These are phyloP conservation scores for Cassiopea xamachana DNA, from an alignment of 30 jellyfish, hydroid and myxozoan genomes.

Conservation along the genomic window DNA sequence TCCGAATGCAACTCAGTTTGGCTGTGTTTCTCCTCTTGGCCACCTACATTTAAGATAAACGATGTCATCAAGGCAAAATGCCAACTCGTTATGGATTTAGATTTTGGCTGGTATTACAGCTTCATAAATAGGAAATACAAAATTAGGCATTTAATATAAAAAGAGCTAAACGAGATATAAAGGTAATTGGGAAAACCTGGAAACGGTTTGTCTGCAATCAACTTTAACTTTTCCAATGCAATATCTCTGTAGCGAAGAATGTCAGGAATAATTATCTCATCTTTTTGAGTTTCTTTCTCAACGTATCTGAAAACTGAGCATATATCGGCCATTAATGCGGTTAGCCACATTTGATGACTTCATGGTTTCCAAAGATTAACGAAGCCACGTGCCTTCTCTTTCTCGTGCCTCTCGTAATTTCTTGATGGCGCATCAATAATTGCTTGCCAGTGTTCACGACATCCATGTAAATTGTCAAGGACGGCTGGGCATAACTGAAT, in stretches of 20 bases:
- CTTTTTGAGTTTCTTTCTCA: slow-evolving; percentile 28
- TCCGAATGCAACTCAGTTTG: no score
- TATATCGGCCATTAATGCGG: slow-evolving; percentile 27
- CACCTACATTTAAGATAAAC: neutral
- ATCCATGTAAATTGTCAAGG: no score
- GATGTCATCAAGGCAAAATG: no score
- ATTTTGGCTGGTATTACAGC: no score
- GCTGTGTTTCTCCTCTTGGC: no score
- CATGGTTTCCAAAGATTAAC: slow-evolving; percentile 16
- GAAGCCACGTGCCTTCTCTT: slow-evolving; percentile 18
- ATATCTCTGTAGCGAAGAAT: slow-evolving; percentile 34
- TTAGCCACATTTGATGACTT: slow-evolving; percentile 24
- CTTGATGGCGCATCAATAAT: neutral
- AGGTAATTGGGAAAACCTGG: neutral
- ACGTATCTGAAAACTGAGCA: slow-evolving; percentile 33
- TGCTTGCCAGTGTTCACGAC: neutral
- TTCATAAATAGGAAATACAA: no score
- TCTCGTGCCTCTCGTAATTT: neutral
- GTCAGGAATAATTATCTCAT: slow-evolving; percentile 29
- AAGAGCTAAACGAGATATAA: no score
- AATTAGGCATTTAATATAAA: no score
- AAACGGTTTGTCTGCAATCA: slow-evolving; percentile 8
- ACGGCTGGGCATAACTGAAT: slow-evolving; percentile 20
- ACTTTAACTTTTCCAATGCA: slow-evolving; percentile 20
- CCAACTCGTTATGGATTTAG: no score